Percentiles rank a stretch among this genome's conserved stretches.
These are phyloP conservation scores for Teleogryllus occipitalis DNA, from an alignment of 1,140 invertebrate genomes.

Conservation along the genomic window DNA sequence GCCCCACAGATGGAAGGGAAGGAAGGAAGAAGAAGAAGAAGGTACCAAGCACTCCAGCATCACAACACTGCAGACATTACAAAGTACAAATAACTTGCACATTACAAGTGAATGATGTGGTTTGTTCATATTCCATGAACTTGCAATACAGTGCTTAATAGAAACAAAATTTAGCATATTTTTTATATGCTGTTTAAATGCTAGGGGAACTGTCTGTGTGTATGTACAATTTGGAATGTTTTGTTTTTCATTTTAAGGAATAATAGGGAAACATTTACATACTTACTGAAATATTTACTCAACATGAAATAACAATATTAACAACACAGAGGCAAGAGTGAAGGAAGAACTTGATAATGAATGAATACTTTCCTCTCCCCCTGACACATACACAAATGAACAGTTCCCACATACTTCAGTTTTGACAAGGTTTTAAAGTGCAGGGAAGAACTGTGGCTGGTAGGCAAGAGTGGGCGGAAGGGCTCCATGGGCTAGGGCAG, in stretches of 20 bases:
- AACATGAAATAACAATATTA: neutral
- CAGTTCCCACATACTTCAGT: neutral
- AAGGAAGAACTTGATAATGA: too few relatives aligned
- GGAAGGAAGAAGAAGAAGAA: neutral
- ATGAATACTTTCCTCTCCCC: too few relatives aligned
- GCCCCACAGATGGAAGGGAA: neutral
- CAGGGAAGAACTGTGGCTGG: slow-evolving; percentile 12
- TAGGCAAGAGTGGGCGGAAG: slow-evolving; percentile 13
- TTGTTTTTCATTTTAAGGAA: neutral
- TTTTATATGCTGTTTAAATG: too few relatives aligned
- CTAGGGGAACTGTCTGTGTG: too few relatives aligned
- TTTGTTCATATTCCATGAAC: too few relatives aligned
- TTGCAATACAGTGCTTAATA: too few relatives aligned
- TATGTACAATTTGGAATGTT: neutral
- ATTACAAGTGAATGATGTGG: too few relatives aligned
- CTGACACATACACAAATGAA: neutral
- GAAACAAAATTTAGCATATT: too few relatives aligned
- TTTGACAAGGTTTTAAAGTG: neutral
- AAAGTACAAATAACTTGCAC: too few relatives aligned
- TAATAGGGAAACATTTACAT: neutral
- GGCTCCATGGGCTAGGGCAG: slow-evolving; percentile 9
- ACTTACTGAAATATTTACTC: neutral
- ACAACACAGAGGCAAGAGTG: neutral
- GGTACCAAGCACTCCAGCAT: neutral
- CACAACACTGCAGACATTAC: neutral